Percentiles rank a stretch among this genome's conserved stretches.
These are phyloP conservation scores for Columbina picui DNA, from an alignment of 2,113 vertebrate genomes.

Conservation along the genomic window DNA sequence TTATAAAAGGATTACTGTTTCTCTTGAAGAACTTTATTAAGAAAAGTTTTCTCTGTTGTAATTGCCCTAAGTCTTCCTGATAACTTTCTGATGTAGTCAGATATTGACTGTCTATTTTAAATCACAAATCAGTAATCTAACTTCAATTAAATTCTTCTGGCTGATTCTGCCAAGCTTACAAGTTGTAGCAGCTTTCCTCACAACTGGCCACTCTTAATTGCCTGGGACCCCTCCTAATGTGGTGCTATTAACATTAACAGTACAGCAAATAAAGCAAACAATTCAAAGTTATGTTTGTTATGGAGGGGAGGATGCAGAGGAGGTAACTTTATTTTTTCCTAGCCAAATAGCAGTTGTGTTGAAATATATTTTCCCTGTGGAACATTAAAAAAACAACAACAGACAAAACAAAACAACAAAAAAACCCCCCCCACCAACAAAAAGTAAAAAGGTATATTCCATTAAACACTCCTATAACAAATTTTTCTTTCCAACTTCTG, in stretches of 20 bases:
- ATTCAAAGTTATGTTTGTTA: background rate
- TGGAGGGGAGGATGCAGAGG: background rate
- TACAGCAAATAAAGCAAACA: background rate
- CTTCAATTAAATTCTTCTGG: background rate
- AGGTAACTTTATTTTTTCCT: background rate
- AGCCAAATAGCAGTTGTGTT: background rate
- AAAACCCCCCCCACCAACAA: background rate
- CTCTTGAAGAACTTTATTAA: background rate
- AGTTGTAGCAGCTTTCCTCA: background rate
- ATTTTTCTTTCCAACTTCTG: background rate
- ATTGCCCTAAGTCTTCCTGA: background rate
- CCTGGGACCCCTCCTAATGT: background rate
- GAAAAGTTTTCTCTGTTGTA: background rate
- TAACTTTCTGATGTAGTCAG: background rate
- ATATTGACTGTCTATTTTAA: background rate
- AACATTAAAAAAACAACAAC: too few relatives aligned
- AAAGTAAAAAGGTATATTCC: background rate
- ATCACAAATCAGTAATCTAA: background rate
- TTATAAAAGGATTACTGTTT: background rate
- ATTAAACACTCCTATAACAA: background rate
- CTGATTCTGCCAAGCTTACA: background rate
- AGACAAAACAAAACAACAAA: too few relatives aligned
- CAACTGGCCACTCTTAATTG: background rate
- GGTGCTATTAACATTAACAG: background rate
- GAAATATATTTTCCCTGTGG: background rate